Base-by-base conservation (phyloP, 2,113 vertebrate genomes). In the Heteronetta atricapilla region DNA sequence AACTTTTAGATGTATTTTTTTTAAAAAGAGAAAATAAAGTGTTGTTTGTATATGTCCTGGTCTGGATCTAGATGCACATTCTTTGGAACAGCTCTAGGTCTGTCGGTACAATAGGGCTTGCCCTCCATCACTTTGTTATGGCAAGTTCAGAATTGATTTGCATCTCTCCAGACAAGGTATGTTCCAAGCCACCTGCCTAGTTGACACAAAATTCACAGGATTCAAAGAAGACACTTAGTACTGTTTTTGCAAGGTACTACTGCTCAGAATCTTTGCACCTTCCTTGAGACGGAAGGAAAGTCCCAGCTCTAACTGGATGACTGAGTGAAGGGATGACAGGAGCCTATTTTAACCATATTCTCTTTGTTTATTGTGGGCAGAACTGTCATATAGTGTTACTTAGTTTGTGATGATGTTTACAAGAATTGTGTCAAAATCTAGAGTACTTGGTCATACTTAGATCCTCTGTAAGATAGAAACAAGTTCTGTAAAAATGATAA, bases 1-100 rank as follows among this genome's bases (percentile, higher is more conserved):
- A 34, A 23, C 14, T 83, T 83, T 63, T 17, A 63, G 26, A 31
- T 67, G 36, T 86, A 72, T 78, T 63, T 13, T 1, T 3, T 44
- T 94, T 89, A 53, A 8, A 29, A 88, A 79, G 44, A 62, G 33
- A 42, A 74, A 95, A 94, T 91, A 88, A 96, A 97, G 55, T 28
- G n/a, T 9, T 89, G 25, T 50, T 63, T n/a, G 21, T 4, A 0
- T 36, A 0, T 21, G 21, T 63, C 22, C 22, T 11, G 18, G 11
- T 15, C 20, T 8, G 8, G 52, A 13, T 42, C 7, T 23, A 20
- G 53, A 1, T 38, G 38, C 26, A 34, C 31, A 4, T 58, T 73
- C 26, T 58, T 25, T 38, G 63, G 29, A 63, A 4, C 7, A 83
- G 31, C 55, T 66, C 44, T 40, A 58, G 36, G 22, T 63, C 21